Conservation (phyloP, 1,140 invertebrate genomes). For the Pseudachorutes palmiensis region DNA sequence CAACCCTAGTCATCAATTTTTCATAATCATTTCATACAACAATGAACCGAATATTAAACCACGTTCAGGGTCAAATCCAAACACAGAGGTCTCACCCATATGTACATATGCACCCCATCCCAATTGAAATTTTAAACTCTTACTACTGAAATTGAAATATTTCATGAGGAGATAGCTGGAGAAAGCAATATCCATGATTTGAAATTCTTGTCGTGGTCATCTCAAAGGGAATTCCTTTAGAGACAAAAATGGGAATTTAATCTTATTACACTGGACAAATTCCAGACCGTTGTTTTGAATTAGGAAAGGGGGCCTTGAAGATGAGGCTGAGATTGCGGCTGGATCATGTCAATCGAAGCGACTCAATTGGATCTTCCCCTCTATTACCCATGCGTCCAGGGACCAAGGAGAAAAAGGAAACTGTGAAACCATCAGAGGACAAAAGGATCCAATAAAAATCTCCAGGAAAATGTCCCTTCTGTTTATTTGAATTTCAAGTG, state of each 20-base stretch:
- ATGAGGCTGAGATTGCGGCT: not conserved
- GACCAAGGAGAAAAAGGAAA: not conserved
- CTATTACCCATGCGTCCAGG: slow-evolving; percentile 11
- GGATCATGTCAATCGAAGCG: not conserved
- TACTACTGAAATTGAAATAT: too few relatives aligned
- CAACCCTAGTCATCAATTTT: too few relatives aligned
- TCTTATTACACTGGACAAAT: slow-evolving; percentile 8
- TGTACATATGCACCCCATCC: too few relatives aligned
- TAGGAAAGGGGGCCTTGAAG: not conserved
- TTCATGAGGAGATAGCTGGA: too few relatives aligned
- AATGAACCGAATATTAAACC: too few relatives aligned
- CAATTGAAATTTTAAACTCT: too few relatives aligned
- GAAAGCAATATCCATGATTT: too few relatives aligned
- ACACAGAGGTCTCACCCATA: too few relatives aligned
- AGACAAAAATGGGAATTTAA: not conserved
- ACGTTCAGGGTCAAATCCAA: too few relatives aligned
- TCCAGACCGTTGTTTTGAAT: not conserved
- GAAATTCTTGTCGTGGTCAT: too few relatives aligned
- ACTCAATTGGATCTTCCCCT: slow-evolving; percentile 12
- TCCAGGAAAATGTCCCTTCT: not conserved
- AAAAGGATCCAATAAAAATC: slow-evolving; percentile 1
- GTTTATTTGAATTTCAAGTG: not conserved
- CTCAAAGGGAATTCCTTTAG: not conserved
- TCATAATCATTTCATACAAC: too few relatives aligned
- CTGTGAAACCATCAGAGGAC: not conserved